Evolutionary conservation across 2,797 vertebrate genomes (phyloP).

Genomic region (Melanotaenia maccullochi): DNA sequence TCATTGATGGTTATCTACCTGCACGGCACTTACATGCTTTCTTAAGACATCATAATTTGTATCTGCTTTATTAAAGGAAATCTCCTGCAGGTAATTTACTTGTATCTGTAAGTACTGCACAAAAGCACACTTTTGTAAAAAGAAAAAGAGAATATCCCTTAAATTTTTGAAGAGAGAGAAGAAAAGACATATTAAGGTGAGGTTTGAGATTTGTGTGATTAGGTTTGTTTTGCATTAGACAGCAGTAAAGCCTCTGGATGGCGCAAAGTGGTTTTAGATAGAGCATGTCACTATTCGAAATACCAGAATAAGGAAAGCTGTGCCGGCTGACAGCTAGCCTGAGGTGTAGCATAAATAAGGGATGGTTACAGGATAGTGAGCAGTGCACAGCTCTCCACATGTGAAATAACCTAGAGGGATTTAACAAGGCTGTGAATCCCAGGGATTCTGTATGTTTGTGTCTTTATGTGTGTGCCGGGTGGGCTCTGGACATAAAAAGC

Average conservation of each 20-base stretch:
- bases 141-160: background rate
- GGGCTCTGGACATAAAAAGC: slow-evolving; percentile 31
- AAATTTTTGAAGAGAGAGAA: background rate
- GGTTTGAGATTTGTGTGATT: background rate
- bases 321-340: slow-evolving; percentile 56
- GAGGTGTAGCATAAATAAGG: slow-evolving; percentile 73
- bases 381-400: slow-evolving; percentile 51
- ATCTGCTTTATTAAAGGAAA: no score
- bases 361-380: slow-evolving; percentile 50
- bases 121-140: background rate
- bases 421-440: slow-evolving; percentile 46
- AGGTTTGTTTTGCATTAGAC: background rate
- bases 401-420: slow-evolving; percentile 54
- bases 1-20: no score
- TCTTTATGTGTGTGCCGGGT: slow-evolving; percentile 13
- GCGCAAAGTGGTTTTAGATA: slow-evolving; percentile 40
- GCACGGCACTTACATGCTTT: no score
- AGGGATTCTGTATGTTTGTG: slow-evolving; percentile 7
- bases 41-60: no score
- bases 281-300: slow-evolving; percentile 45
- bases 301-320: slow-evolving; percentile 38
- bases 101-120: no score
- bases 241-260: slow-evolving; percentile 24
- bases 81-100: no score
- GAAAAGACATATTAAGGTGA: background rate